Base-by-base conservation (phyloP, 30 jellyfish, hydroid and myxozoan species). In the Pelagia noctiluca region DNA sequence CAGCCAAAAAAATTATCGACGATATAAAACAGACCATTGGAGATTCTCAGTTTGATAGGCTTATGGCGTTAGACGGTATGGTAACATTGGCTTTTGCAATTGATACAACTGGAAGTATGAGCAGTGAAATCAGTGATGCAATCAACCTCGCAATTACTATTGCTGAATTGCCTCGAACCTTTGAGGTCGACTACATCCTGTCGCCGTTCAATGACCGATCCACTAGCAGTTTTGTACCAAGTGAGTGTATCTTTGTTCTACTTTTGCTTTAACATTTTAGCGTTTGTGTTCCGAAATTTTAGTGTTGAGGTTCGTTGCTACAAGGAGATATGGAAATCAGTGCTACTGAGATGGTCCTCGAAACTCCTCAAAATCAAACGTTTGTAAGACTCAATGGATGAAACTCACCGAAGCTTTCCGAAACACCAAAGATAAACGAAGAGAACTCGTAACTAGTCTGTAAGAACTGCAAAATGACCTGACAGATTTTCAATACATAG, bases 181-280 rank as follows among this genome's bases (percentile, higher is more conserved):
- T 50, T 60, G 67, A 34, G 8, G 97, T 89, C 33, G 97, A 89
- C 67, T 89, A 89, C 82, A 80, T 82, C 13, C 71, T 89, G 7
- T 82, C 97, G n/a, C 95, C 95, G 2, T 82, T 89, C 84, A 89
- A 89, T 54, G 97, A 89, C 31, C 97, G 95, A 48, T 21, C 80
- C 21, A 76, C 88, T 23, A 31, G 62, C n/a, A 30, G 88, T 76
- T n/a, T n/a, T n/a, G n/a, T n/a, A n/a, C n/a, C n/a, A n/a, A n/a
- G n/a, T n/a, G n/a, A n/a, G n/a, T n/a, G n/a, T n/a, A n/a, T n/a
- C n/a, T n/a, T n/a, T n/a, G n/a, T n/a, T n/a, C n/a, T n/a, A n/a
- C n/a, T n/a, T 32, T 34, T 67, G 2, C 61, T 26, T 70, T 48
- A 13, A 25, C 35, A 3, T 0, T 7, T 7, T 3, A 23, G 75